phyloP scores from a whole-genome alignment of 2,113 vertebrate genomes.

The Mirza zaza region DNA sequence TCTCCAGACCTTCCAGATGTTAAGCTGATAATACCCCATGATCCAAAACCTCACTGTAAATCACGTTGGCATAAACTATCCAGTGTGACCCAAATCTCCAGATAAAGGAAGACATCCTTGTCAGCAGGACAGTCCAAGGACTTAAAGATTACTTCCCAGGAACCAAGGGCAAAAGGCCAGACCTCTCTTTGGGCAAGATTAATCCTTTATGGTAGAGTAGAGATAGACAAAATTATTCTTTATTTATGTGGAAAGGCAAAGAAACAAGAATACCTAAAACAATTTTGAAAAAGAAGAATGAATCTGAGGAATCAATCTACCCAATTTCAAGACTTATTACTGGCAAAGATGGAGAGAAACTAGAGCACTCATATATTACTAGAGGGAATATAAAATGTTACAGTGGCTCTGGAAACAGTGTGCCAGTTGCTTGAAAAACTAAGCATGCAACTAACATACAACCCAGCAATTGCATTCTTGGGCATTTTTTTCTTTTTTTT shows the following conservation, averaged over 20 bases:
- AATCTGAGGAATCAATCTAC: background rate
- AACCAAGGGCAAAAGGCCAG: background rate
- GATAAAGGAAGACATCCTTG: background rate
- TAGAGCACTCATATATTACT: background rate
- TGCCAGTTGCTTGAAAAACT: slow-evolving; percentile 28
- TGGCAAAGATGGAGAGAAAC: background rate
- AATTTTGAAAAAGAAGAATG: background rate
- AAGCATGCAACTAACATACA: background rate
- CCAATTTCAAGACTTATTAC: background rate
- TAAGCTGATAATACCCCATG: background rate
- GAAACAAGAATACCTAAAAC: background rate
- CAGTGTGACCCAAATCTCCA: background rate
- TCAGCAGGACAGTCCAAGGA: no score
- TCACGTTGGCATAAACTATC: background rate
- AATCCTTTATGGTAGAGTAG: background rate
- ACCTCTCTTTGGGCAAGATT: background rate
- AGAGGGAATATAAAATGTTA: background rate
- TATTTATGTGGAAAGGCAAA: background rate
- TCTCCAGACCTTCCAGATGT: background rate
- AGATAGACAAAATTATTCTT: background rate
- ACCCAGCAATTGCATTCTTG: background rate
- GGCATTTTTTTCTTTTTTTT: no score
- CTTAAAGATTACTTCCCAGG: background rate
- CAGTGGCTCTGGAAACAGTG: background rate
- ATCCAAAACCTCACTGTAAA: background rate